Percentiles rank a stretch among this genome's conserved stretches.
phyloP scores from a whole-genome alignment of 92 coral and sea anemone genomes.

The Heteractis magnifica region DNA sequence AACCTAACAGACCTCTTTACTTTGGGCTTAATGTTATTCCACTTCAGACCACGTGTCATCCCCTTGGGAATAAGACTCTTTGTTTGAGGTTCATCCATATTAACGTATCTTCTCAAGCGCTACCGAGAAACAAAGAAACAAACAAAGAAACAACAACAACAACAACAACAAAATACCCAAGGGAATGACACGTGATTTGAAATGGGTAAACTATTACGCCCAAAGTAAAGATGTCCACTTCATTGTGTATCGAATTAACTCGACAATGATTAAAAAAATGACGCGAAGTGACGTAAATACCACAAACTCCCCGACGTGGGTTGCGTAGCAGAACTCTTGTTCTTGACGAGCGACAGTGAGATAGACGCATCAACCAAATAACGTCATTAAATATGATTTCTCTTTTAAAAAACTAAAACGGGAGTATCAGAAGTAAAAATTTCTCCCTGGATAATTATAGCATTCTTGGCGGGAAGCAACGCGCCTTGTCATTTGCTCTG shows the following conservation, averaged over 20 bases:
- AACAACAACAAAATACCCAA: too few relatives aligned
- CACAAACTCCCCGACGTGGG: too few relatives aligned
- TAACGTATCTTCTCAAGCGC: too few relatives aligned
- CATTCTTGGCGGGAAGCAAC: too few relatives aligned
- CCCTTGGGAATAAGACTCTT: too few relatives aligned
- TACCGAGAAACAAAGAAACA: too few relatives aligned
- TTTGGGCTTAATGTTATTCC: too few relatives aligned
- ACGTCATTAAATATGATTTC: background rate
- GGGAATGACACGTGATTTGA: background rate
- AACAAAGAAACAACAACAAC: too few relatives aligned
- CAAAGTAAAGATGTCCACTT: background rate
- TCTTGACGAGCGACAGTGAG: background rate
- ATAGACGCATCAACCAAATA: background rate
- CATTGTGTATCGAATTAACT: background rate
- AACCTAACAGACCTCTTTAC: too few relatives aligned
- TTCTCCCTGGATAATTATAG: background rate
- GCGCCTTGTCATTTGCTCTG: slow-evolving; percentile 7
- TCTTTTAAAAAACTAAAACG: background rate
- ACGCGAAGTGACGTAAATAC: background rate
- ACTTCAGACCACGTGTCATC: too few relatives aligned
- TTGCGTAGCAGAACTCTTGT: too few relatives aligned
- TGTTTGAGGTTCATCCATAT: too few relatives aligned
- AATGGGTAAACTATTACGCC: background rate
- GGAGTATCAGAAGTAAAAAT: background rate
- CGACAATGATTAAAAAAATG: background rate